These are phyloP conservation scores for Tautogolabrus adspersus DNA, from an alignment of 2,113 vertebrate species.

Conservation along the genomic window DNA sequence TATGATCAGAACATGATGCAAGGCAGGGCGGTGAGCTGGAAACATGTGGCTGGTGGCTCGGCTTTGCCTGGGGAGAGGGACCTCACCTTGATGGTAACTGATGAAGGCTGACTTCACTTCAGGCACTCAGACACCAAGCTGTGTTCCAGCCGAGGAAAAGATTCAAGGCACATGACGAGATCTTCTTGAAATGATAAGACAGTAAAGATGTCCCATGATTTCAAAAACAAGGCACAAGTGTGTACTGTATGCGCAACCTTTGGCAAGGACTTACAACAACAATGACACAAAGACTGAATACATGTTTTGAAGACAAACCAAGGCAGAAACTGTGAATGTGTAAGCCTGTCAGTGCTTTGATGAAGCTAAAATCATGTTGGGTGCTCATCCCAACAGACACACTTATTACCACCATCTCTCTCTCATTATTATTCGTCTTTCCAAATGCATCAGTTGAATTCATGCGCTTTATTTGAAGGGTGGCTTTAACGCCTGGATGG, in stretches of 20 bases:
- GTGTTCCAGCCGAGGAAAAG: not conserved
- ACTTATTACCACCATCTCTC: constrained; percentile 51
- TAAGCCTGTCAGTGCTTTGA: constrained; percentile 5
- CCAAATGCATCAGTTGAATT: constrained; percentile 37
- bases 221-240: constrained; percentile 13
- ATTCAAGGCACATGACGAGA: constrained; percentile 22
- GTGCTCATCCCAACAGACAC: constrained; percentile 5
- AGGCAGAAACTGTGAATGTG: not conserved
- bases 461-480: constrained; percentile 33
- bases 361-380: constrained; percentile 2
- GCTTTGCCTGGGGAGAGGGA: constrained; percentile 56
- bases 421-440: constrained; percentile 45
- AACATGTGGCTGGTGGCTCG: constrained; percentile 73
- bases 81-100: constrained; percentile 75
- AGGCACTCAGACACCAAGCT: constrained; percentile 36
- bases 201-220: constrained; percentile 28
- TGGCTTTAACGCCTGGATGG: constrained; percentile 58
- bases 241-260: constrained; percentile 35
- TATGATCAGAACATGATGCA: constrained; percentile 83
- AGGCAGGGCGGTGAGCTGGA: constrained; percentile 73
- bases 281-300: constrained; percentile 18
- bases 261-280: constrained; percentile 29
- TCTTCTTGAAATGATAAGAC: constrained; percentile 29
- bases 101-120: constrained; percentile 68
- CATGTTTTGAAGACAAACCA: constrained; percentile 26